Evolutionary conservation across 2,888 invertebrate species (phyloP).

Genomic region (Tetramorium bicarinatum): DNA sequence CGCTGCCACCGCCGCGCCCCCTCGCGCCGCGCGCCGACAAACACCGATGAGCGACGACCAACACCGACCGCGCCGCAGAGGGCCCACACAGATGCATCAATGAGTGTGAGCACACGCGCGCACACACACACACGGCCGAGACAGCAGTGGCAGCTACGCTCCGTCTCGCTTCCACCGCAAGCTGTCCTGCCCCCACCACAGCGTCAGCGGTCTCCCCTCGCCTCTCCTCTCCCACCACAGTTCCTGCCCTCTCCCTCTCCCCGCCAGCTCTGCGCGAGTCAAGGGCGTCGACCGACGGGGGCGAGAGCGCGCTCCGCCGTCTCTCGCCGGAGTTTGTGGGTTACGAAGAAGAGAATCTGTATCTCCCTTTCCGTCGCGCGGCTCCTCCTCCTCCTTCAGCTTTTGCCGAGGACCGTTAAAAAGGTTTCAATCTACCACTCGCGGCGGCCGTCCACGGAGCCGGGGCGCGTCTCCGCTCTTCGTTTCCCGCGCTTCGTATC

Average conservation of each 20-base stretch:
- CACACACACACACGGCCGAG: background rate
- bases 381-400: background rate
- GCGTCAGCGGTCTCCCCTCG: conserved; percentile 62
- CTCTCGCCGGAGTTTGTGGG: conserved; percentile 50
- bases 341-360: conserved; percentile 48
- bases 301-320: conserved; percentile 71
- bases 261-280: conserved; percentile 75
- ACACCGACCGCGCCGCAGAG: conserved; percentile 63
- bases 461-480: background rate
- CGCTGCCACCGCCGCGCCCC: background rate
- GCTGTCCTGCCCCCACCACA: conserved; percentile 63
- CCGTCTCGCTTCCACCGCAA: conserved; percentile 62
- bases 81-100: conserved; percentile 71
- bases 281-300: conserved; percentile 80
- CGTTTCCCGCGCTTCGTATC: background rate
- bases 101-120: conserved; percentile 68
- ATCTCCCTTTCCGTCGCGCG: background rate
- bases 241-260: background rate
- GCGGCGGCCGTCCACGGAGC: background rate
- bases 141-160: conserved; percentile 46
- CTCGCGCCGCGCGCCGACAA: conserved; percentile 75
- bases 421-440: conserved; percentile 45
- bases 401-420: conserved; percentile 43
- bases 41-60: conserved; percentile 78
- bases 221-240: background rate